Base-by-base conservation (phyloP, 2,888 invertebrate species). In the Phyllotreta cruciferae region DNA sequence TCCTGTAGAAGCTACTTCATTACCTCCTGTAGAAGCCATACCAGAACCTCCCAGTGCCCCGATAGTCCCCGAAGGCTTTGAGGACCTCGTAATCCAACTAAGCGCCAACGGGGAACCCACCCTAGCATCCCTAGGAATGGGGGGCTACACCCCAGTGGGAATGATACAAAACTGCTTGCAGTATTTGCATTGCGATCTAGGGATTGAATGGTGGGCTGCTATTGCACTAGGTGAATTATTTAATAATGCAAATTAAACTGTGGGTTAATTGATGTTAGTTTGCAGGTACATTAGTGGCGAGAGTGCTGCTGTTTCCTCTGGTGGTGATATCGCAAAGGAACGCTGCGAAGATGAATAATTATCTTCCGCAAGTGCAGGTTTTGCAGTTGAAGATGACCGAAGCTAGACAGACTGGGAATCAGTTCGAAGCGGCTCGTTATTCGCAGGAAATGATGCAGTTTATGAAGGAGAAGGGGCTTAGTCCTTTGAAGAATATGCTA, bases 121-220 rank as follows among this genome's bases (percentile, higher is more conserved):
- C 0, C 88, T 96, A 73, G 85, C 86, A 0, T 91, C 92, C 61
- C 78, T 95, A 50, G 96, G 96, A 0, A 83, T 97, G 13, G 94
- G 92, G 1, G 90, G 92, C 34, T 92, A 89, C 87, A 83, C 86
- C 10, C 97, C 97, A 0, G 85, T 90, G 0, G 96, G 97, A 0
- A 78, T 94, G 4, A 85, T 95, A 9, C 93, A 97, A 79, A 85
- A 88, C 49, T 85, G 86, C 66, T 82, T 98, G 73, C 97, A 98
- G 80, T 90, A 83, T 74, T 72, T 96, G 41, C 98, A 98, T 77
- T 86, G 92, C n/a, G 81, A 85, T 0, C 80, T 86, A 8, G 93
- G 91, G 71, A 69, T 98, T 8, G 98, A 98, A 0, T 98, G 98
- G 98, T 98, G 97, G 96, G 88, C 85, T 39, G 84, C 93, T 8